Percentiles rank a stretch among this genome's conserved stretches.
Conservation (phyloP, 2,797 vertebrate genomes). For the Novumbra hubbsi region DNA sequence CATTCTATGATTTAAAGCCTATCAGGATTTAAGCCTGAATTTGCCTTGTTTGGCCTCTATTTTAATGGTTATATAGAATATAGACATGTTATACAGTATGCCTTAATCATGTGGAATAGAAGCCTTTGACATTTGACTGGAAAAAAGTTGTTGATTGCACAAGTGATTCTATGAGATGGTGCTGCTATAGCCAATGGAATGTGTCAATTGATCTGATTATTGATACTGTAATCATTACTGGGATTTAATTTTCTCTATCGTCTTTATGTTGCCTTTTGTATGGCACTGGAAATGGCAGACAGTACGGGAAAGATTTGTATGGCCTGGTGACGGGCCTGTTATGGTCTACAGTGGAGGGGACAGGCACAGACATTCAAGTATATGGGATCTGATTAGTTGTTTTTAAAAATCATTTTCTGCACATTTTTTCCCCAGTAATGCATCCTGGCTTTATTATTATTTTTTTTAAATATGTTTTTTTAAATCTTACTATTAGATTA, state of each 20-base stretch:
- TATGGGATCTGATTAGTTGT: no score
- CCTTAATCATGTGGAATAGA: constrained; percentile 54
- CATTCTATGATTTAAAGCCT: constrained; percentile 9
- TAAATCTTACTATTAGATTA: no score
- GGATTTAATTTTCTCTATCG: background rate
- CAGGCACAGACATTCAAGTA: no score
- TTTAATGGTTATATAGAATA: constrained; percentile 50
- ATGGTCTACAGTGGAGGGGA: background rate
- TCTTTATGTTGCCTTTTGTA: background rate
- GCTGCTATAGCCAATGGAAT: constrained; percentile 65
- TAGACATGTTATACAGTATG: constrained; percentile 31
- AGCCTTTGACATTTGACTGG: constrained; percentile 42
- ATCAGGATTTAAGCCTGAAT: background rate
- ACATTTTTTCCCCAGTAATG: no score
- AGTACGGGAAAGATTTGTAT: background rate
- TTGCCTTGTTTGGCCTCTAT: constrained; percentile 49
- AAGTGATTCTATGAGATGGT: constrained; percentile 57
- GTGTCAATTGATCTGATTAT: constrained; percentile 43
- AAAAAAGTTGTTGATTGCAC: constrained; percentile 67
- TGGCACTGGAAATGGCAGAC: background rate
- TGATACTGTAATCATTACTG: constrained; percentile 18
- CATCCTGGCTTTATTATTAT: no score
- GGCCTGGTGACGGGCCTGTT: background rate
- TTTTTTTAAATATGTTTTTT: no score
- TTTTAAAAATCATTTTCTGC: no score